Percentiles rank a stretch among this genome's conserved stretches.
These are phyloP conservation scores for Steinernema khuongi DNA, from an alignment of 1,140 invertebrate species.

Conservation along the genomic window DNA sequence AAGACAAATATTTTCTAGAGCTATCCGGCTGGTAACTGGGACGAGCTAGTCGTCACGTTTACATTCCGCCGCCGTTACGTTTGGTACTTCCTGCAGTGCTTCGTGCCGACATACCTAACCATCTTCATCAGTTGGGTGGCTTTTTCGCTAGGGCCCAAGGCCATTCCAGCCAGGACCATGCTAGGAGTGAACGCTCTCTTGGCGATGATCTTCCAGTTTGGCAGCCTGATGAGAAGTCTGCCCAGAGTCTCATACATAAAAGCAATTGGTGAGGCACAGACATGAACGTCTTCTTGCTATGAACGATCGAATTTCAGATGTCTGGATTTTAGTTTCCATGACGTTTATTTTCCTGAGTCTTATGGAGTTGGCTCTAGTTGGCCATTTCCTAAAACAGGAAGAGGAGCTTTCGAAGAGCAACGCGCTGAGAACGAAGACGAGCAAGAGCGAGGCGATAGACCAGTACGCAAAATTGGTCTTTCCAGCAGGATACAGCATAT, in stretches of 20 bases:
- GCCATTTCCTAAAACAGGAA: neutral
- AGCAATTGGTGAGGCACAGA: slow-evolving; percentile 7
- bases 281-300: neutral
- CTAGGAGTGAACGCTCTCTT: slow-evolving; percentile 27
- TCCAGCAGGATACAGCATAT: slow-evolving; percentile 43
- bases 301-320: slow-evolving; percentile 14
- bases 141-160: slow-evolving; percentile 7
- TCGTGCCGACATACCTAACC: slow-evolving; percentile 10
- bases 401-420: neutral
- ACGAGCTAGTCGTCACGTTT: slow-evolving; percentile 13
- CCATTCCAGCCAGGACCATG: slow-evolving; percentile 28
- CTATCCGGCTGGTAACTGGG: slow-evolving; percentile 10
- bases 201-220: slow-evolving; percentile 27
- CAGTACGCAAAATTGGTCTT: slow-evolving; percentile 40
- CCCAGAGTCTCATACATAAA: slow-evolving; percentile 26
- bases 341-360: slow-evolving; percentile 23
- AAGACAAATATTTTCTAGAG: slow-evolving; percentile 19
- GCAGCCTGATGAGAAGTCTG: slow-evolving; percentile 18
- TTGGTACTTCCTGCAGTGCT: slow-evolving; percentile 22
- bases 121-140: slow-evolving; percentile 21
- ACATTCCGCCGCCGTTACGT: slow-evolving; percentile 16
- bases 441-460: slow-evolving; percentile 42
- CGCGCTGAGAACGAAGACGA: neutral
- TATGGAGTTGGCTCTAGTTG: slow-evolving; percentile 28
- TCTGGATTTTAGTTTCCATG: slow-evolving; percentile 28